These are phyloP conservation scores for Lasioglossum malachurum DNA, from an alignment of 2,888 invertebrate species.

Conservation along the genomic window DNA sequence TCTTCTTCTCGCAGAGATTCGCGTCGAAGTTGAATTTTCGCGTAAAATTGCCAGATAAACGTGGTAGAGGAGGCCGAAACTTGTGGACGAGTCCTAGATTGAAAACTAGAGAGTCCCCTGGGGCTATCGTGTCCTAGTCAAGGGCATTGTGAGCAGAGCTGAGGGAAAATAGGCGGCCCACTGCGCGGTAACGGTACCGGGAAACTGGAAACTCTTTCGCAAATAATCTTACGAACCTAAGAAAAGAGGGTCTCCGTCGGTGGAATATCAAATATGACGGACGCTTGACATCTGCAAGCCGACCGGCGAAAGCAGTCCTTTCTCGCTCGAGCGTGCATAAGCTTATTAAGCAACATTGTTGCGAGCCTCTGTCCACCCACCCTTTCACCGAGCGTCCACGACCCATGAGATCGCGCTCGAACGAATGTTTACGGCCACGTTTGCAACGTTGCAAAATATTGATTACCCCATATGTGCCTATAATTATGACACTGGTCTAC, in stretches of 20 bases:
- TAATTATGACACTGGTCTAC: no score
- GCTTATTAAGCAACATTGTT: slow-evolving; percentile 84
- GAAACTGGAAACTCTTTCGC: slow-evolving; percentile 81
- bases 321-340: slow-evolving; percentile 82
- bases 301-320: slow-evolving; percentile 72
- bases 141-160: slow-evolving; percentile 65
- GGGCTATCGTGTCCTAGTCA: slow-evolving; percentile 57
- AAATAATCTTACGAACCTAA: slow-evolving; percentile 77
- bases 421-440: slow-evolving; percentile 13
- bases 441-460: neutral
- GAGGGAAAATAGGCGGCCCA: slow-evolving; percentile 67
- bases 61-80: slow-evolving; percentile 45
- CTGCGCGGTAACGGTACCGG: slow-evolving; percentile 71
- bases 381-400: slow-evolving; percentile 35
- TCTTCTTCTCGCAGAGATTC: neutral
- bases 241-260: slow-evolving; percentile 66
- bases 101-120: slow-evolving; percentile 40
- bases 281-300: slow-evolving; percentile 82
- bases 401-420: slow-evolving; percentile 27
- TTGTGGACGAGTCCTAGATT: slow-evolving; percentile 49
- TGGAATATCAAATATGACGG: slow-evolving; percentile 82
- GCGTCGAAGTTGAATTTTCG: slow-evolving; percentile 1
- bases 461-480: neutral
- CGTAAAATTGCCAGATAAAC: slow-evolving; percentile 37
- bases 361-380: slow-evolving; percentile 51